These are phyloP conservation scores for Chaenocephalus aceratus DNA, from an alignment of 2,113 vertebrate species.

Conservation along the genomic window DNA sequence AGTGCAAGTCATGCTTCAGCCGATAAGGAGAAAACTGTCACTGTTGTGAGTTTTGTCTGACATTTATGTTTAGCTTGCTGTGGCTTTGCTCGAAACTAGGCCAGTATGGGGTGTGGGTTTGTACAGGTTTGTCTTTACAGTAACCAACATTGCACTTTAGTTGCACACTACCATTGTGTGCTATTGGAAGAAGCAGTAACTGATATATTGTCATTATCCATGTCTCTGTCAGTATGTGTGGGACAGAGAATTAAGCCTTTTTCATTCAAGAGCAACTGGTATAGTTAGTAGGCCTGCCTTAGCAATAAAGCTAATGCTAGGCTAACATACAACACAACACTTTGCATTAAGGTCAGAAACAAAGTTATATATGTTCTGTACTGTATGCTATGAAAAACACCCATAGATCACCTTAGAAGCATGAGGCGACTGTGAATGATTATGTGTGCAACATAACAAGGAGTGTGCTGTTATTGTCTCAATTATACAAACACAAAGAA, in stretches of 20 bases:
- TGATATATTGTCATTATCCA: neutral
- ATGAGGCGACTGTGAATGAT: neutral
- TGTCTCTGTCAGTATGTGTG: neutral
- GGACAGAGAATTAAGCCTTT: neutral
- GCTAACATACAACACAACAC: neutral
- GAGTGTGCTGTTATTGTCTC: conserved; percentile 41
- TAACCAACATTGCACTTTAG: conserved; percentile 1
- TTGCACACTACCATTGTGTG: neutral
- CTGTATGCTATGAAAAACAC: neutral
- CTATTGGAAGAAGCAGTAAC: neutral
- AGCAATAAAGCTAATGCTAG: conserved; percentile 3
- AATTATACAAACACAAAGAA: conserved; percentile 66
- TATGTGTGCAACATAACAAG: conserved; percentile 35
- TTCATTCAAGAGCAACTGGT: conserved; percentile 27
- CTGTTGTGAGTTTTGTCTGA: conserved; percentile 31
- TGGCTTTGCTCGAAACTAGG: conserved; percentile 47
- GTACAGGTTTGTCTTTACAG: conserved; percentile 11
- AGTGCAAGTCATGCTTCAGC: conserved; percentile 11
- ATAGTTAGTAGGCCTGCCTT: neutral
- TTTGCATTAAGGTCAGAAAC: conserved; percentile 6
- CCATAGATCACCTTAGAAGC: neutral
- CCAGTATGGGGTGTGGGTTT: conserved; percentile 38
- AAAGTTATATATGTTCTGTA: neutral
- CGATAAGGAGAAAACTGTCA: conserved; percentile 20
- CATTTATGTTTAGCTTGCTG: conserved; percentile 44